These are phyloP conservation scores for Cyprinodon variegatus DNA, from an alignment of 2,113 vertebrate species.

Conservation along the genomic window DNA sequence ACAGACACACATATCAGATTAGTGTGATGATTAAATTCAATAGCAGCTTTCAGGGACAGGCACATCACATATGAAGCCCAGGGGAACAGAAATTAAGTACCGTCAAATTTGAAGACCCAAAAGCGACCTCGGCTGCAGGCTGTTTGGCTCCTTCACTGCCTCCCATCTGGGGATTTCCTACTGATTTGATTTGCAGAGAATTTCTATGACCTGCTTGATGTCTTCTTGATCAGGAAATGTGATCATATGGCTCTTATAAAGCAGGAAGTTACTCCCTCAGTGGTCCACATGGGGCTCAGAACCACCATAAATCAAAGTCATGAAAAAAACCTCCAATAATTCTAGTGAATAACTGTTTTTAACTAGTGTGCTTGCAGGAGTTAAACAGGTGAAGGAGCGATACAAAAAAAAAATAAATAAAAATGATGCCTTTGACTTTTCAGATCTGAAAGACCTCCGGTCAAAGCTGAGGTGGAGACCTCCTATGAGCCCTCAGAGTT, in stretches of 20 bases:
- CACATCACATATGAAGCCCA: slow-evolving; percentile 66
- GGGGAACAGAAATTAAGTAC: slow-evolving; percentile 26
- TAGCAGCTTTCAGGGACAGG: slow-evolving; percentile 79
- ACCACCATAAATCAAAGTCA: no score
- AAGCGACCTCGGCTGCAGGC: slow-evolving; percentile 10
- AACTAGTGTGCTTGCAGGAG: no score
- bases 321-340: background rate
- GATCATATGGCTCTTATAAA: no score
- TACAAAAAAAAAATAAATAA: background rate
- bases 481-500: background rate
- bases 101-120: slow-evolving; percentile 56
- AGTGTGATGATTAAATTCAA: slow-evolving; percentile 70
- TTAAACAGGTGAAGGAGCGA: background rate
- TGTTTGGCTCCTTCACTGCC: background rate
- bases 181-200: no score
- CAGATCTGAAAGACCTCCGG: no score
- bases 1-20: slow-evolving; percentile 46
- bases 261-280: no score
- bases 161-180: no score
- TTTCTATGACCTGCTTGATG: no score
- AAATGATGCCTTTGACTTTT: background rate
- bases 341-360: background rate
- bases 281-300: no score
- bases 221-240: no score
- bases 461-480: no score